Evolutionary conservation across 2,797 vertebrate species (phyloP).

Genomic region (Benthosema pterotum): DNA sequence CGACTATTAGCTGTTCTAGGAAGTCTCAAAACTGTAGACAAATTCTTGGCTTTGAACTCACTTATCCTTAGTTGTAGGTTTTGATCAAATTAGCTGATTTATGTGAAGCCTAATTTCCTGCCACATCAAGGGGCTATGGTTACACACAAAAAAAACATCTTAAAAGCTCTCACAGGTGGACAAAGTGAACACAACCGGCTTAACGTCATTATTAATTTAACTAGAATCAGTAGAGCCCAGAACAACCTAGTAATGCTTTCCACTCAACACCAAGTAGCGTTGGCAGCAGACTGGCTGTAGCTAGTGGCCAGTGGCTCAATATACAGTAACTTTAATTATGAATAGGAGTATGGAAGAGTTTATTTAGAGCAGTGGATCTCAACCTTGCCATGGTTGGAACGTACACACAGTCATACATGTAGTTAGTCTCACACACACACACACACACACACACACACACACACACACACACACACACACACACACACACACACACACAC

Average conservation of each 20-base stretch:
- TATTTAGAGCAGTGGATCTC: too few species aligned
- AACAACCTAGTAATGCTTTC: conserved; percentile 5
- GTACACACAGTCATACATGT: too few species aligned
- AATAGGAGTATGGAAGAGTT: too few species aligned
- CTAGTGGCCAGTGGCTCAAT: too few species aligned
- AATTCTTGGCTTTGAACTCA: neutral
- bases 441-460: conserved; percentile 10
- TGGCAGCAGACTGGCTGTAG: too few species aligned
- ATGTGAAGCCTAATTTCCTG: conserved; percentile 5
- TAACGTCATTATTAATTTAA: neutral
- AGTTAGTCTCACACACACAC: conserved; percentile 5
- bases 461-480: conserved; percentile 33
- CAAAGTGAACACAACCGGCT: neutral
- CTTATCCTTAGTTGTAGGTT: neutral
- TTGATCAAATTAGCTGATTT: neutral
- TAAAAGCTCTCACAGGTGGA: neutral
- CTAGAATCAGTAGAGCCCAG: neutral
- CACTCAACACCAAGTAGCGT: too few species aligned
- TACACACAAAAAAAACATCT: neutral
- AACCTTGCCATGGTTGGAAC: too few species aligned
- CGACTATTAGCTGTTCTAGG: neutral
- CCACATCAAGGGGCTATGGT: neutral
- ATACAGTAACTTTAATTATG: too few species aligned
- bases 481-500: conserved; percentile 18
- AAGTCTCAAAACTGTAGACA: neutral